Percentiles rank a stretch among this genome's conserved stretches.
Evolutionary conservation across 2,797 vertebrate species (phyloP).

Genomic region (Chaenodraco wilsoni): DNA sequence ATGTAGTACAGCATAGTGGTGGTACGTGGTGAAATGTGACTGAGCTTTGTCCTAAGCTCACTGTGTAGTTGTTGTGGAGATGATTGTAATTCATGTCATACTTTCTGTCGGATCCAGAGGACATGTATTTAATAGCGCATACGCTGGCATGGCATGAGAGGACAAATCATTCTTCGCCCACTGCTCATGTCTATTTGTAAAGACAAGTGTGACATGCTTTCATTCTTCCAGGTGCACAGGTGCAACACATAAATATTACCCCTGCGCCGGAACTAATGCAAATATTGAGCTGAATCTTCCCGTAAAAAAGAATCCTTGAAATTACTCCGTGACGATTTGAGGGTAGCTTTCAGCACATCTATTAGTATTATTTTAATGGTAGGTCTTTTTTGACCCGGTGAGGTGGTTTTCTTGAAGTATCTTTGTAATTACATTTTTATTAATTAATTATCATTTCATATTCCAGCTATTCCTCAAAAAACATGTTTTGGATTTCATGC

Average conservation of each 20-base stretch:
- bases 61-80: conserved; percentile 42
- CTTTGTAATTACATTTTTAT: no score
- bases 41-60: conserved; percentile 56
- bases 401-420: no score
- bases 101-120: conserved; percentile 59
- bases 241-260: conserved; percentile 64
- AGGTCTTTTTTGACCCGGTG: not conserved
- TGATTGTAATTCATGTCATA: conserved; percentile 71
- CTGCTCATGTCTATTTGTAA: conserved; percentile 76
- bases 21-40: conserved; percentile 44
- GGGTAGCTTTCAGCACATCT: conserved; percentile 38
- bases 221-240: conserved; percentile 74
- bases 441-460: no score
- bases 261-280: conserved; percentile 23
- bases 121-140: conserved; percentile 69
- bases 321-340: conserved; percentile 34
- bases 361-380: conserved; percentile 36
- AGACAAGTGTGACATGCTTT: conserved; percentile 72
- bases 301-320: conserved; percentile 49
- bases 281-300: conserved; percentile 30
- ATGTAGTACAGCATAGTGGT: conserved; percentile 25
- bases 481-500: no score
- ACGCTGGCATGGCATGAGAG: conserved; percentile 65
- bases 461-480: no score
- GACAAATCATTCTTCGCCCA: conserved; percentile 67